phyloP scores from a whole-genome alignment of 2,113 vertebrate genomes.

The Dascyllus trimaculatus region DNA sequence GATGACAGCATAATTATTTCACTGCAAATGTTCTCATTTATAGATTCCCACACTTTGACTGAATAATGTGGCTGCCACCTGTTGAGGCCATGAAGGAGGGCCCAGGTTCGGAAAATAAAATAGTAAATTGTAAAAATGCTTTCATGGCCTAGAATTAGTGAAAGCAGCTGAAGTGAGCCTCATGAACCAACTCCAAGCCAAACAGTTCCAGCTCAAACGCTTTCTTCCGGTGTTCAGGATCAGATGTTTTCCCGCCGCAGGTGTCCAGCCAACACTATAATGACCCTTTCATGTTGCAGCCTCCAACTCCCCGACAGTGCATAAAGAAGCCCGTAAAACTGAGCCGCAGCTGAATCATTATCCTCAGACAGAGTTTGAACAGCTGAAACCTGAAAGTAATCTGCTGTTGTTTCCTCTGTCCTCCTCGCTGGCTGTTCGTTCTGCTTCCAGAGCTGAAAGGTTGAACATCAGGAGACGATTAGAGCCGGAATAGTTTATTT shows the following conservation, averaged over 20 bases:
- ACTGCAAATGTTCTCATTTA: constrained; percentile 68
- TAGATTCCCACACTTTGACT: constrained; percentile 58
- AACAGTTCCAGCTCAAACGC: constrained; percentile 52
- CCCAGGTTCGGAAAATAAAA: constrained; percentile 45
- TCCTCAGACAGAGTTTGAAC: constrained; percentile 40
- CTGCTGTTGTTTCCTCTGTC: too few relatives aligned
- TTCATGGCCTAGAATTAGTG: constrained; percentile 16
- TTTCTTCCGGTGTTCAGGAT: constrained; percentile 38
- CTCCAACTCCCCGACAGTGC: constrained; percentile 29
- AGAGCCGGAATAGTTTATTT: too few relatives aligned
- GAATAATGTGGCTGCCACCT: constrained; percentile 55
- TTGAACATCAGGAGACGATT: too few relatives aligned
- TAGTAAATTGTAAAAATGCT: constrained; percentile 24
- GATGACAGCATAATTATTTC: constrained; percentile 65
- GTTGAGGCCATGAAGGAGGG: constrained; percentile 37
- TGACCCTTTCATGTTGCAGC: constrained; percentile 40
- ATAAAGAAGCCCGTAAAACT: constrained; percentile 47
- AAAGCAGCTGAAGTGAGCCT: constrained; percentile 29
- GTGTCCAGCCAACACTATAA: constrained; percentile 43
- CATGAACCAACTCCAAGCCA: constrained; percentile 29
- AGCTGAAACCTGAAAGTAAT: constrained; percentile 27
- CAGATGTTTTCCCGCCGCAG: constrained; percentile 58
- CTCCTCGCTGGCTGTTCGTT: too few relatives aligned
- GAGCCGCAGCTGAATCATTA: constrained; percentile 36
- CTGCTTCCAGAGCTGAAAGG: too few relatives aligned